Percentiles rank a stretch among this genome's conserved stretches.
Evolutionary conservation across 64 coral and sea anemone genomes (phyloP).

Genomic region (Stichodactyla helianthus): DNA sequence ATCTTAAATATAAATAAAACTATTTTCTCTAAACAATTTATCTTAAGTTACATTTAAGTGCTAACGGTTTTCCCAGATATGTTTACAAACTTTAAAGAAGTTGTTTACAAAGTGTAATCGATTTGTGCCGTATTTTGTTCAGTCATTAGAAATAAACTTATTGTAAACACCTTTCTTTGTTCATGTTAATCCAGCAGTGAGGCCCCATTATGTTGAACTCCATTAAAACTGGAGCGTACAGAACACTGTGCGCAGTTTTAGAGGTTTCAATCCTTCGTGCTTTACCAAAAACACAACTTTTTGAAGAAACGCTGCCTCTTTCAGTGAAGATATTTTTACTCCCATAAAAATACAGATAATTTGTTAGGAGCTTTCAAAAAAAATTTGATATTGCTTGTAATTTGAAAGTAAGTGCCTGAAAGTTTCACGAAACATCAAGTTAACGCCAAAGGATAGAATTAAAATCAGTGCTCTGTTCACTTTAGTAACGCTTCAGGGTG

Average conservation of each 20-base stretch:
- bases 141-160: neutral
- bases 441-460: neutral
- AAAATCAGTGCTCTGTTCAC: neutral
- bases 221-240: neutral
- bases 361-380: too few species aligned
- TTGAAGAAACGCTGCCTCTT: neutral
- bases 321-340: too few species aligned
- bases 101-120: too few species aligned
- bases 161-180: neutral
- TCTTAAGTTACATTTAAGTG: too few species aligned
- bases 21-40: too few species aligned
- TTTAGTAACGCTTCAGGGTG: constrained; percentile 62
- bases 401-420: neutral
- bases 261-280: neutral
- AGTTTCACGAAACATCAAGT: neutral
- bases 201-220: neutral
- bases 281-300: neutral
- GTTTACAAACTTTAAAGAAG: too few species aligned
- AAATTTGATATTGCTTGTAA: too few species aligned
- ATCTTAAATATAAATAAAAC: too few species aligned
- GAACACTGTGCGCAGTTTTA: neutral
- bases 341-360: too few species aligned
- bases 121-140: neutral
- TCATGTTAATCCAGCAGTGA: neutral
- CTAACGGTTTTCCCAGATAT: too few species aligned